Conservation (phyloP, 2,113 vertebrate species). For the Rhizomys pruinosus region DNA sequence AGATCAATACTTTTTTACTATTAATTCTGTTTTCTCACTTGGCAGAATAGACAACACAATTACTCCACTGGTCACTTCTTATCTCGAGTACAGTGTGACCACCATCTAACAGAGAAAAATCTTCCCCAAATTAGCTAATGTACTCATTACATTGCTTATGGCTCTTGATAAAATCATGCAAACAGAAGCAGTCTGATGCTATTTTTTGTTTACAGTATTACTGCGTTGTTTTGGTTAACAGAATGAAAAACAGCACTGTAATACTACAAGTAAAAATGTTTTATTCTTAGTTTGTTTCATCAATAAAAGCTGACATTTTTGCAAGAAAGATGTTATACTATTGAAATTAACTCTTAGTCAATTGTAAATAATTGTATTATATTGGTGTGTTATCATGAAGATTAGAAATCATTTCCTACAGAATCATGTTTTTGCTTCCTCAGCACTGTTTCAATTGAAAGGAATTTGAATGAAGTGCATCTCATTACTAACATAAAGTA, state of each 20-base stretch:
- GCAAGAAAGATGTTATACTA: conserved; percentile 90
- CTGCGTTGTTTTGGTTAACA: conserved; percentile 88
- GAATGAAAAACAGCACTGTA: conserved; percentile 88
- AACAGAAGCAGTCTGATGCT: conserved; percentile 87
- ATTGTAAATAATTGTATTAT: conserved; percentile 93
- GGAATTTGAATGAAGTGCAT: conserved; percentile 93
- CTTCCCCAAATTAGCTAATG: conserved; percentile 67
- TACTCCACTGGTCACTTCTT: conserved; percentile 43
- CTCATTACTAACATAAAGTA: conserved; percentile 91
- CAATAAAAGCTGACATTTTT: conserved; percentile 90
- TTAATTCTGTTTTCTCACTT: conserved; percentile 25
- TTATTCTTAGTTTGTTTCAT: conserved; percentile 91
- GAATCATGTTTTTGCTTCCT: conserved; percentile 91
- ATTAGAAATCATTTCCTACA: conserved; percentile 92
- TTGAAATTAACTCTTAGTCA: conserved; percentile 92
- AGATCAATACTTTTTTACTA: conserved; percentile 32
- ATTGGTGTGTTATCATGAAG: conserved; percentile 90
- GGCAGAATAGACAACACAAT: conserved; percentile 39
- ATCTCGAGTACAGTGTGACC: conserved; percentile 25
- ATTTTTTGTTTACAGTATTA: conserved; percentile 89
- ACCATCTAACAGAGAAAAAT: conserved; percentile 39
- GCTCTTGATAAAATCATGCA: conserved; percentile 86
- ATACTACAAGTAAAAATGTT: conserved; percentile 88
- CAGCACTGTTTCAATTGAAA: conserved; percentile 91
- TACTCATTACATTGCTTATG: conserved; percentile 72